Conservation (phyloP, 2,888 invertebrate genomes). For the Uropetala carovei region DNA sequence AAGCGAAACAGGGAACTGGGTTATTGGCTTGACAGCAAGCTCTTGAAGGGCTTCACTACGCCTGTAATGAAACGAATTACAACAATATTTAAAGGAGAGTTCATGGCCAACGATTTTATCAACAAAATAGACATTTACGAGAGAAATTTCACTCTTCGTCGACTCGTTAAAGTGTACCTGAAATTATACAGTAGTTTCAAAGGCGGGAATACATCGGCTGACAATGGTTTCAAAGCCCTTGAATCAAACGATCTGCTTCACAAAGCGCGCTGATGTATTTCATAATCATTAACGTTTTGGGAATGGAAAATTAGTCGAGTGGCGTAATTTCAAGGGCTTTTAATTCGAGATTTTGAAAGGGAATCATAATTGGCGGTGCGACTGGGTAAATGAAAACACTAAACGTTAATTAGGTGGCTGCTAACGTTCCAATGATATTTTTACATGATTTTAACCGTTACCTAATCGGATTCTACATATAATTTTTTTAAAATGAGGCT, state of each 20-base stretch:
- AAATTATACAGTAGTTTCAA: neutral
- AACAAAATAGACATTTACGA: neutral
- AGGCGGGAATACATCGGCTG: neutral
- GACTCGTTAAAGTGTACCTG: neutral
- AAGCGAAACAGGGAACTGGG: slow-evolving; percentile 89
- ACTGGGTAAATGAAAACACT: too few species aligned
- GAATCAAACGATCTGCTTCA: neutral
- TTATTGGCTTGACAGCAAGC: slow-evolving; percentile 92
- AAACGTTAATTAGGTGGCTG: too few species aligned
- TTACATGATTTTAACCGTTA: too few species aligned
- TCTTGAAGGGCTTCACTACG: slow-evolving; percentile 85
- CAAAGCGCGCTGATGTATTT: neutral
- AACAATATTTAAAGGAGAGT: neutral
- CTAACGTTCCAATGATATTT: too few species aligned
- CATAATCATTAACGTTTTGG: neutral
- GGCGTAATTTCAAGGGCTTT: too few species aligned
- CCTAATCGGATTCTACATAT: too few species aligned
- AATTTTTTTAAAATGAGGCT: too few species aligned
- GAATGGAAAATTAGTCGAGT: too few species aligned
- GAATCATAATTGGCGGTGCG: too few species aligned
- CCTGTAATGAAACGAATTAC: slow-evolving; percentile 76
- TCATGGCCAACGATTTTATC: neutral
- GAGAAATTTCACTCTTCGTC: neutral
- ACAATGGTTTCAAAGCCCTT: neutral
- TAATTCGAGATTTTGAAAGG: too few species aligned